These are phyloP conservation scores for Cercopithecus diana DNA, from an alignment of 2,797 vertebrate genomes.

Conservation along the genomic window DNA sequence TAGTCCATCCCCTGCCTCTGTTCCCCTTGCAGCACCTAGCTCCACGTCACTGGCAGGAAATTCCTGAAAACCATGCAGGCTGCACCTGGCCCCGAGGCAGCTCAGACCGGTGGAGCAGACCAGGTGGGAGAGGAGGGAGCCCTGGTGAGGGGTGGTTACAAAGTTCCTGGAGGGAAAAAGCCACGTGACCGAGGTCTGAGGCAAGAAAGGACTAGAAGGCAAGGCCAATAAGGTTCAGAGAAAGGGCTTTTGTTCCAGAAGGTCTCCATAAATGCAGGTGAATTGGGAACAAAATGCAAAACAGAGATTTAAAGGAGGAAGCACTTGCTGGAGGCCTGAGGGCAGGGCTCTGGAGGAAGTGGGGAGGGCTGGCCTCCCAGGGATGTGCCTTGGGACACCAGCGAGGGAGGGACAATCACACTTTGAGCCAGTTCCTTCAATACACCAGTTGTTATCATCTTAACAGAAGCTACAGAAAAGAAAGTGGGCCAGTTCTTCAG, in stretches of 20 bases:
- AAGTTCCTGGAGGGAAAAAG: neutral
- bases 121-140: neutral
- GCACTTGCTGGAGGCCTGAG: neutral
- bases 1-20: neutral
- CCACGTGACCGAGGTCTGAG: neutral
- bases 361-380: neutral
- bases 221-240: neutral
- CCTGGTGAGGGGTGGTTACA: accelerated
- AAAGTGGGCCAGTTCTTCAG: neutral
- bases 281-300: neutral
- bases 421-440: neutral
- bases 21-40: neutral
- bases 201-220: neutral
- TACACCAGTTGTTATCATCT: too few species aligned
- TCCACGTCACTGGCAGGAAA: neutral
- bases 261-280: neutral
- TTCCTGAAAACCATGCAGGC: neutral
- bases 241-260: neutral
- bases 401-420: accelerated
- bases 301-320: neutral
- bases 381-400: neutral
- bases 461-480: neutral
- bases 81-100: accelerated
- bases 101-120: neutral
- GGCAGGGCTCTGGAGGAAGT: neutral